Evolutionary conservation across 1,140 invertebrate species (phyloP).

Genomic region (Batillaria attramentaria): DNA sequence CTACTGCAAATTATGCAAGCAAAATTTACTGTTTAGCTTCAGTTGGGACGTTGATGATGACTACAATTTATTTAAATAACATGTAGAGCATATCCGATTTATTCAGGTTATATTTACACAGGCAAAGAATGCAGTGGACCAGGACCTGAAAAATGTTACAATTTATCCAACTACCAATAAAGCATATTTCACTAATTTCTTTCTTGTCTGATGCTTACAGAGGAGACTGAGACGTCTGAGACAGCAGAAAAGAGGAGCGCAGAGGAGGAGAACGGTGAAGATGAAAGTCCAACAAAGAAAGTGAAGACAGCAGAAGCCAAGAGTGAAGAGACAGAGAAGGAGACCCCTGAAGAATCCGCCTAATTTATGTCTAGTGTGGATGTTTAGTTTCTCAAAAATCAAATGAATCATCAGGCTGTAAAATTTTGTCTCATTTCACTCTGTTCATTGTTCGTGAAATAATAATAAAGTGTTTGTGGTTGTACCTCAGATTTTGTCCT

Average conservation of each 20-base stretch:
- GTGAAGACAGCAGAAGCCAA: conserved; percentile 46
- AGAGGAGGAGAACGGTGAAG: conserved; percentile 51
- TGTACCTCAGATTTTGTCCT: too few species aligned
- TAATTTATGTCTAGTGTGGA: conserved; percentile 24
- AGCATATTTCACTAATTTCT: not conserved
- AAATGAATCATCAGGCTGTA: conserved; percentile 22
- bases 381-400: conserved; percentile 20
- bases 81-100: too few species aligned
- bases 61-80: too few species aligned
- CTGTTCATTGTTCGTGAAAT: conserved; percentile 25
- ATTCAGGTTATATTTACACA: too few species aligned
- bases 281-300: conserved; percentile 56
- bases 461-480: conserved; percentile 22
- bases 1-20: too few species aligned
- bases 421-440: conserved; percentile 32
- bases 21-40: too few species aligned
- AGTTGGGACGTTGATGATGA: too few species aligned
- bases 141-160: not conserved
- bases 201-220: conserved; percentile 22
- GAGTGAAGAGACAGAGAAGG: conserved; percentile 23
- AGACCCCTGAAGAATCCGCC: conserved; percentile 28
- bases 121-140: too few species aligned
- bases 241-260: conserved; percentile 50
- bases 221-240: conserved; percentile 31
- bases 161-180: not conserved